These are phyloP conservation scores for Chymomyza costata DNA, from an alignment of 1,140 invertebrate genomes.

Conservation along the genomic window DNA sequence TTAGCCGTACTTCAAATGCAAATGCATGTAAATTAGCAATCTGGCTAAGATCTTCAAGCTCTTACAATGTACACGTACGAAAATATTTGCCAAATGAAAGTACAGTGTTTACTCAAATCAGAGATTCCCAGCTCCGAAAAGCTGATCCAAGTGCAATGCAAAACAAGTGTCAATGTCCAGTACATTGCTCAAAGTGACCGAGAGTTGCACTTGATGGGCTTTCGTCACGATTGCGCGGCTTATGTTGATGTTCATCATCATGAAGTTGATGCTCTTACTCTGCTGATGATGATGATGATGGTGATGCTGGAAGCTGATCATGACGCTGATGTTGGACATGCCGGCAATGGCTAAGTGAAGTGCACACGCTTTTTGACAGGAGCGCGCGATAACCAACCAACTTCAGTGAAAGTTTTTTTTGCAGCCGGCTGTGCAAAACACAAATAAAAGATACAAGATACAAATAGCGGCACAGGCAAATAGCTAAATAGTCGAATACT, in stretches of 20 bases:
- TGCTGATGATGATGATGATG: constrained; percentile 17
- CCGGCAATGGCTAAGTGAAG: constrained; percentile 48
- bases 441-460: constrained; percentile 8
- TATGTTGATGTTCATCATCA: too few species aligned
- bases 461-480: not conserved
- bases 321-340: constrained; percentile 41
- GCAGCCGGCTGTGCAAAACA: constrained; percentile 20
- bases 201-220: constrained; percentile 48
- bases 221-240: constrained; percentile 61
- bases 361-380: constrained; percentile 64
- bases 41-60: too few species aligned
- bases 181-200: constrained; percentile 8
- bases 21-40: too few species aligned
- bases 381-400: constrained; percentile 44
- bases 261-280: constrained; percentile 13
- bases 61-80: constrained; percentile 25
- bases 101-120: constrained; percentile 27
- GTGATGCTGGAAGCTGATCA: constrained; percentile 6
- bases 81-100: constrained; percentile 51
- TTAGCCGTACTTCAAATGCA: too few species aligned
- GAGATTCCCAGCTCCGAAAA: constrained; percentile 15
- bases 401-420: constrained; percentile 62
- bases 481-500: too few species aligned
- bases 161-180: constrained; percentile 69
- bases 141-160: constrained; percentile 13